Conservation (phyloP, 2,888 invertebrate species). For the Folsomia manolachei region DNA sequence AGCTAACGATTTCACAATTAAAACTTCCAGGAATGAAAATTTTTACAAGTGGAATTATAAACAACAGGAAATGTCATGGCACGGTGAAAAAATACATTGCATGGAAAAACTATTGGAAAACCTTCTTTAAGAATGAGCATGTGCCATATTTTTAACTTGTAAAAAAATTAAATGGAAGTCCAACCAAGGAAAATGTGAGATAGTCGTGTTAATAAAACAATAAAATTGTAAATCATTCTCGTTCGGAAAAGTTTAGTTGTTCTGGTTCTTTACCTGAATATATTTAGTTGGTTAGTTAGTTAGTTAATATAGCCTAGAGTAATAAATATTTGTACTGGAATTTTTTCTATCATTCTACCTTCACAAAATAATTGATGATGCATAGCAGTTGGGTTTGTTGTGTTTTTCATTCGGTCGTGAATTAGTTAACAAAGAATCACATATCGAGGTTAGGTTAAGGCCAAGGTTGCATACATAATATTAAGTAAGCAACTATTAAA, state of each 20-base stretch:
- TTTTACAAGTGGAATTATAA: neutral
- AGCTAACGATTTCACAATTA: neutral
- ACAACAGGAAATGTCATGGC: neutral
- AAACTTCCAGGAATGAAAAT: neutral
- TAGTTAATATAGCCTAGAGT: neutral
- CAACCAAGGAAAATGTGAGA: neutral
- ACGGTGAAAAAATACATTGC: too few relatives aligned
- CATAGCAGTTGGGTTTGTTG: too few relatives aligned
- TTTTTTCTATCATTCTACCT: too few relatives aligned
- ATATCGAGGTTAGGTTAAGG: constrained; percentile 8
- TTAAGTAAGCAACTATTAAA: too few relatives aligned
- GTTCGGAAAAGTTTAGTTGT: neutral
- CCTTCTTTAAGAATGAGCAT: too few relatives aligned
- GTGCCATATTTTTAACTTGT: neutral
- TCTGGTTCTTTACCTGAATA: neutral
- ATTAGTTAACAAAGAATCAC: neutral
- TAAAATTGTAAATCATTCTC: neutral
- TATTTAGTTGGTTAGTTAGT: neutral
- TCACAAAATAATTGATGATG: too few relatives aligned
- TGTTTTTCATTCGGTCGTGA: too few relatives aligned
- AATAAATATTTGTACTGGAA: neutral
- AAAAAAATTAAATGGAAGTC: neutral
- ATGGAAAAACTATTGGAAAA: neutral
- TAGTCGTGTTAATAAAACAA: neutral
- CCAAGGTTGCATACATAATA: neutral